Base-by-base conservation (phyloP, 2,888 invertebrate species). In the Drosophila stalkeri region DNA sequence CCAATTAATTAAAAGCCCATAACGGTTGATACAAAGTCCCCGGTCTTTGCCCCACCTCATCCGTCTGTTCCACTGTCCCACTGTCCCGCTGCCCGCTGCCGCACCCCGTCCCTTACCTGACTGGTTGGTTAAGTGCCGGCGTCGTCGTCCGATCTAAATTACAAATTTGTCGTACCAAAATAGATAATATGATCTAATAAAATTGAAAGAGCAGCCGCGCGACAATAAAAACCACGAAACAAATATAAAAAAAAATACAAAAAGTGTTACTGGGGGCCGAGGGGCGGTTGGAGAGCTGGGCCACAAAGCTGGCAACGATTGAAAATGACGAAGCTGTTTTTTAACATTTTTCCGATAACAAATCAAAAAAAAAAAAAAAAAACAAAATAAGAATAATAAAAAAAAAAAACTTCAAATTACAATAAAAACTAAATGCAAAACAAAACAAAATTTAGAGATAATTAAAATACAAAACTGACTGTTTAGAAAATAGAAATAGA, bases 121-220 rank as follows among this genome's bases (percentile, higher is more conserved):
- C 60, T 64, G 63, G 43, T 61, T 56, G 55, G 55, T 64, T 61
- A 70, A 72, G 69, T 66, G 71, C 57, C 71, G 57, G 27, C 72
- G 64, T 60, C 75, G 56, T 75, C 80, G 69, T 44, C 52, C 75
- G 79, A 89, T 83, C 84, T 89, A 85, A 85, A 85, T 88, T 86
- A 85, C 89, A 85, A 85, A 85, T 85, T 85, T 81, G 89, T 89
- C 77, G 79, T 82, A 75, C 86, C 86, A 81, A 89, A 89, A 89
- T 89, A 85, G 79, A 86, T 85, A 89, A 85, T 89, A 85, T 89
- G 85, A 85, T 89, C 89, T 89, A 85, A 85, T 85, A 85, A 89
- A 85, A 86, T 72, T 72, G 72, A 85, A 89, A 86, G 89, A 88
- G 86, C 84, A 75, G 77, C 80, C 86, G 88, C 88, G 56, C 75